Evolutionary conservation across 1,140 invertebrate species (phyloP).

Genomic region (Meloidogyne exigua): DNA sequence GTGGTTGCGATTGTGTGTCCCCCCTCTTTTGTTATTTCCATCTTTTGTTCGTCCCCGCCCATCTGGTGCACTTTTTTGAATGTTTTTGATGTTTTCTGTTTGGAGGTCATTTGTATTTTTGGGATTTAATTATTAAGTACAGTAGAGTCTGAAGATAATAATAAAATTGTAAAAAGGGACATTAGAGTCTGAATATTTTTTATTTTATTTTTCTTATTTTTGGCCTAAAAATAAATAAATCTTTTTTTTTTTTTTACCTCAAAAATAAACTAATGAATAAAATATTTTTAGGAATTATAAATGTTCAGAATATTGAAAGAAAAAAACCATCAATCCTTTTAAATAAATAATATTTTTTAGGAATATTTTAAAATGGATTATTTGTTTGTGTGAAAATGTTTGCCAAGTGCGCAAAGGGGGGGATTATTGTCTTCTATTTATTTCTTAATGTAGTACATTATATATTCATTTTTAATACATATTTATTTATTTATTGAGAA

Average conservation of each 20-base stretch:
- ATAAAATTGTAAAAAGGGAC: no score
- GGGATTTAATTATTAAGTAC: background rate
- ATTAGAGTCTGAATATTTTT: no score
- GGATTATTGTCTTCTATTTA: background rate
- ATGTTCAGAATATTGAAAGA: background rate
- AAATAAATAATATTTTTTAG: background rate
- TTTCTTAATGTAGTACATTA: background rate
- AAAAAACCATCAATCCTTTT: background rate
- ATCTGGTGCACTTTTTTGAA: background rate
- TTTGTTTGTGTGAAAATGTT: background rate
- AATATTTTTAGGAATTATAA: background rate
- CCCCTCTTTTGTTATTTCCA: background rate
- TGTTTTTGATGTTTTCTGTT: background rate
- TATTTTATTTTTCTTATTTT: background rate
- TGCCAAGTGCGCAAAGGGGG: background rate
- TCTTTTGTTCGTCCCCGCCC: background rate
- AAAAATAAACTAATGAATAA: background rate
- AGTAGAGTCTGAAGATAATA: background rate
- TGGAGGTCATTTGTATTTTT: slow-evolving; percentile 5
- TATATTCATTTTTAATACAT: background rate
- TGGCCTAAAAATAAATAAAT: background rate
- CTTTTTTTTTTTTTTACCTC: background rate
- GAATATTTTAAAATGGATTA: background rate
- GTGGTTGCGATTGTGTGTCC: background rate
- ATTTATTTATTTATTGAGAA: no score